Evolutionary conservation across 2,797 vertebrate genomes (phyloP).

Genomic region (Lagodon rhomboides): DNA sequence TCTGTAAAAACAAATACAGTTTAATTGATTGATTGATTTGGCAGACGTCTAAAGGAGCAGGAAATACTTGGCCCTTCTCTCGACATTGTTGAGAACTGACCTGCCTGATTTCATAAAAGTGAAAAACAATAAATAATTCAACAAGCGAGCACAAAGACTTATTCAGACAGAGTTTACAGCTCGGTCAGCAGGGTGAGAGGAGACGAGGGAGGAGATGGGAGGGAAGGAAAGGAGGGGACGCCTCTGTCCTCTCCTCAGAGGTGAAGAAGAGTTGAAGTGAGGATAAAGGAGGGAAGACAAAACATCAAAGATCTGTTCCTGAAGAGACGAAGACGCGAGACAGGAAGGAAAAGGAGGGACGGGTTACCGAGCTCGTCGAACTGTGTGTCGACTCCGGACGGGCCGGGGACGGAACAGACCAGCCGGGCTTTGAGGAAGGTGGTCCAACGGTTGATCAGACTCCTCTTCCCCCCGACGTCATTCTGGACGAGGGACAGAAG

Average conservation of each 20-base stretch:
- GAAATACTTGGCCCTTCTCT: too few species aligned
- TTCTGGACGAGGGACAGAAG: conserved; percentile 78
- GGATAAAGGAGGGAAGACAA: not conserved
- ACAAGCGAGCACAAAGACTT: not conserved
- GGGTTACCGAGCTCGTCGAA: conserved; percentile 88
- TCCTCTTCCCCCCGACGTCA: conserved; percentile 88
- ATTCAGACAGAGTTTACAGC: not conserved
- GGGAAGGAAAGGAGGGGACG: conserved; percentile 52
- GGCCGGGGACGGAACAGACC: conserved; percentile 88
- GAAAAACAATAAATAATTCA: not conserved
- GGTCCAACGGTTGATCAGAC: conserved; percentile 93
- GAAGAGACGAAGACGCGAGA: not conserved
- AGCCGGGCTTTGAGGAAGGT: conserved; percentile 89
- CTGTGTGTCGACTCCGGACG: conserved; percentile 87
- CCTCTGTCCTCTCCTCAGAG: not conserved
- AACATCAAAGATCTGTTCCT: not conserved
- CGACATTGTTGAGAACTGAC: not conserved
- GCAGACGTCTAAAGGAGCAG: too few species aligned
- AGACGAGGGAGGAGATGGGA: conserved; percentile 38
- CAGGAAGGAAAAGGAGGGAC: conserved; percentile 38
- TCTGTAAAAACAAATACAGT: too few species aligned
- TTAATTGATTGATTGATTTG: too few species aligned
- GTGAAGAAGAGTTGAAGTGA: conserved; percentile 5
- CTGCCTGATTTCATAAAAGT: not conserved
- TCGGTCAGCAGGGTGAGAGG: too few species aligned